Base-by-base conservation (phyloP, 2,113 vertebrate species). In the Trichechus manatus region DNA sequence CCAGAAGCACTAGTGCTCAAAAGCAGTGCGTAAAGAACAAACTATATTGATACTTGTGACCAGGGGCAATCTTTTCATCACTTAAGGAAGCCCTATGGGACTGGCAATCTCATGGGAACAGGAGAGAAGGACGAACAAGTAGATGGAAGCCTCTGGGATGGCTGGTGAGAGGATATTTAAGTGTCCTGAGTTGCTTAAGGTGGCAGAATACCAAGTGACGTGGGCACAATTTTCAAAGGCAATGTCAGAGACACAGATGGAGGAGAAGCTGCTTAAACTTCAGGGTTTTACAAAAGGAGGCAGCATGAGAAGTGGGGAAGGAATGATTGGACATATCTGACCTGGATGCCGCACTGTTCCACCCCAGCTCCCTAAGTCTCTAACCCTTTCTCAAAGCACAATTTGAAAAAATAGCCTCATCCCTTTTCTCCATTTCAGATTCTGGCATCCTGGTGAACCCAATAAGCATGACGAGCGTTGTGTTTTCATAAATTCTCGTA, bases 381-480 rank as follows among this genome's bases (percentile, higher is more conserved):
- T 90, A 33, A 70, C 3, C 23, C 2, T 23, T 63, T 63, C 47
- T 63, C 61, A 63, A 25, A 63, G 61, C 23, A 63, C 61, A 63
- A 3, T 25, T 20, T 50, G 31, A 70, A 90, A 39, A 61, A 84
- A 88, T 27, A 8, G 17, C 39, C 11, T 85, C 8, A 78, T 66
- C 6, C 4, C n/a, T 87, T 33, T 15, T 74, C 36, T 75, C 19
- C 17, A 9, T 86, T 97, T 91, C 86, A 97, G 96, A 64, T 97
- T 97, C 93, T 98, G 97, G 96, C 81, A 68, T 50, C 0, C 0
- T 9, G 20, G 2, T 36, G 93, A 98, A 25, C 97, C 97, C 74
- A 97, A 0, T 78, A 0, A 5, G 29, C 0, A 0, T 2, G 0
- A 0, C 0, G 89, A 95, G 6, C 20, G 0, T 20, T 98, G 97